Evolutionary conservation across 2,888 invertebrate species (phyloP).

Genomic region (Ethmia dodecea): DNA sequence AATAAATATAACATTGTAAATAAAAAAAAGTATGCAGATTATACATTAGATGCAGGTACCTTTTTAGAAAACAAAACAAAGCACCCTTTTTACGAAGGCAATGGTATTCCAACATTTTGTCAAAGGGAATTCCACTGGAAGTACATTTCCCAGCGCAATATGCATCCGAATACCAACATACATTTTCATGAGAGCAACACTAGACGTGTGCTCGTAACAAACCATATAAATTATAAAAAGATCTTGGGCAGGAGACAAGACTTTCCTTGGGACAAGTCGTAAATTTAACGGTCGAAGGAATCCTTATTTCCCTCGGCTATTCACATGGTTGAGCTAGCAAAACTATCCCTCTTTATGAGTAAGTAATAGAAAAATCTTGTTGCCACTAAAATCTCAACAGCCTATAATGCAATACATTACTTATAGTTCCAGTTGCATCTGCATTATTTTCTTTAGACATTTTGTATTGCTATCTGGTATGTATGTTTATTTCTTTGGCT

Average conservation of each 20-base stretch:
- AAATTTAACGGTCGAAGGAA: conserved; percentile 73
- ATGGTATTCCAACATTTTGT: neutral
- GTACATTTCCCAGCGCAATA: conserved; percentile 14
- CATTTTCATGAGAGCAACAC: conserved; percentile 50
- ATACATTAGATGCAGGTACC: too few relatives aligned
- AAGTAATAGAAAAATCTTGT: conserved; percentile 46
- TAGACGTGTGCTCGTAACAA: conserved; percentile 54
- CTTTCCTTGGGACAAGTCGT: conserved; percentile 70
- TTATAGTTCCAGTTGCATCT: too few relatives aligned
- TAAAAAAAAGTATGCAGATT: too few relatives aligned
- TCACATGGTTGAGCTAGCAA: conserved; percentile 58
- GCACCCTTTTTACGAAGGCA: too few relatives aligned
- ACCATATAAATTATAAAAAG: conserved; percentile 74
- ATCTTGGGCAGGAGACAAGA: conserved; percentile 58
- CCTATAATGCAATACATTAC: too few relatives aligned
- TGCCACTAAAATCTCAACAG: too few relatives aligned
- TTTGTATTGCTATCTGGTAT: too few relatives aligned
- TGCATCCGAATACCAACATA: conserved; percentile 21
- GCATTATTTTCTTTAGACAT: too few relatives aligned
- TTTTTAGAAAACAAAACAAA: too few relatives aligned
- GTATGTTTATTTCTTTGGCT: too few relatives aligned
- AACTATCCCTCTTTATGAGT: conserved; percentile 60
- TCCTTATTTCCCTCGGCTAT: conserved; percentile 68
- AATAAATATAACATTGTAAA: too few relatives aligned
- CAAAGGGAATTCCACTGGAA: conserved; percentile 7